Conservation (phyloP, 92 coral and sea anemone genomes). For the Parazoanthus atlanticus region DNA sequence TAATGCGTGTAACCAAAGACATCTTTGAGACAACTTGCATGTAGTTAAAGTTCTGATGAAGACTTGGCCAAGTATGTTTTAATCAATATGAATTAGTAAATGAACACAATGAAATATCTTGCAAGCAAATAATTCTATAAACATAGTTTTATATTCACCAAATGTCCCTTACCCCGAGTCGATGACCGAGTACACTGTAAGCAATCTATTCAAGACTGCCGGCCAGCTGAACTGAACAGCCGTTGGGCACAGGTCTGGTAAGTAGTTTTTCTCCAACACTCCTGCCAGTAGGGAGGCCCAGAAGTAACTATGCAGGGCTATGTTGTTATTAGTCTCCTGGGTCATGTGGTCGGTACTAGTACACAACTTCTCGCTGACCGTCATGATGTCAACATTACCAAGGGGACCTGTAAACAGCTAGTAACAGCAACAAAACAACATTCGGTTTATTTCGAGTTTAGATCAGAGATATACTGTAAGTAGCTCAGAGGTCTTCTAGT, state of each 20-base stretch:
- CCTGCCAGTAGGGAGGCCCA: slow-evolving; percentile 90
- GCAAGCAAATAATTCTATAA: neutral
- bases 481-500: no score
- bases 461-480: neutral
- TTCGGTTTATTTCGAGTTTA: neutral
- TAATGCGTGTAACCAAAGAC: no score
- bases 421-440: neutral
- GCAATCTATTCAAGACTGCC: slow-evolving; percentile 82
- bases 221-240: slow-evolving; percentile 99
- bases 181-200: slow-evolving; percentile 88
- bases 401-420: slow-evolving; percentile 88
- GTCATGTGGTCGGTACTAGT: slow-evolving; percentile 82
- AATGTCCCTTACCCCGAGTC: slow-evolving; percentile 76
- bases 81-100: neutral
- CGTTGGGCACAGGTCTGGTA: slow-evolving; percentile 86
- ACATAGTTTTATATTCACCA: neutral
- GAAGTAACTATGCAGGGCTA: slow-evolving; percentile 78
- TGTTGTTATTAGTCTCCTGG: slow-evolving; percentile 73
- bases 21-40: no score
- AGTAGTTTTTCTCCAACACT: slow-evolving; percentile 79
- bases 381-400: slow-evolving; percentile 78
- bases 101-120: neutral
- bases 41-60: no score
- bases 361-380: slow-evolving; percentile 85
- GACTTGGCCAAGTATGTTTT: neutral